Percentiles rank a stretch among this genome's conserved stretches.
phyloP scores from a whole-genome alignment of 30 jellyfish, hydroid and myxozoan genomes.

The Hydractinia echinata region DNA sequence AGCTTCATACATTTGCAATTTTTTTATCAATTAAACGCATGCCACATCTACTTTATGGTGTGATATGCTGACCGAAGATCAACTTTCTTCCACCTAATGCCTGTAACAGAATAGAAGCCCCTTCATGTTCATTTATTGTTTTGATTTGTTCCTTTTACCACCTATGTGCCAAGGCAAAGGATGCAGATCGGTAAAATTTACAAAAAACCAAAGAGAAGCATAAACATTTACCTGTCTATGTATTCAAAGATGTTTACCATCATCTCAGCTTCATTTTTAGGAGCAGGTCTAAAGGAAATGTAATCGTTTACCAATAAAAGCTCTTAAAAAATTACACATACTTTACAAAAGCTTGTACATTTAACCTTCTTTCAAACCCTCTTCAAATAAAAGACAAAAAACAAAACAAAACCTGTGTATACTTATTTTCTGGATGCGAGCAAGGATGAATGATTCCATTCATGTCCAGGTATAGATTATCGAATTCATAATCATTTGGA shows the following conservation, averaged over 20 bases:
- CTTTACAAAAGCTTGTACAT: not conserved
- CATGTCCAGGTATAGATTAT: conserved; percentile 91
- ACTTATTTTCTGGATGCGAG: conserved; percentile 98
- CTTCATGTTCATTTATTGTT: no score
- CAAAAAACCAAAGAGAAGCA: not conserved
- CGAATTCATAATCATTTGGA: conserved; percentile 93
- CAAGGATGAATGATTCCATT: conserved; percentile 99
- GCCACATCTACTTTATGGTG: no score
- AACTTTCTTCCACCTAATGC: no score
- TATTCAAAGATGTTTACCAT: conserved; percentile 85
- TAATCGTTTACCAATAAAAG: not conserved
- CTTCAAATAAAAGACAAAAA: not conserved
- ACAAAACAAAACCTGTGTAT: not conserved
- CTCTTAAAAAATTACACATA: not conserved
- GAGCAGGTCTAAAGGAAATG: conserved; percentile 81
- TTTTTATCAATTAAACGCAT: no score
- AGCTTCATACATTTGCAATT: no score
- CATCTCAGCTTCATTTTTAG: conserved; percentile 95
- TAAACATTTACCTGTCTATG: conserved; percentile 78
- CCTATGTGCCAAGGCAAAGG: not conserved
- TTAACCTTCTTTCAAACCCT: not conserved
- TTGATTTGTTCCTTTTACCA: no score
- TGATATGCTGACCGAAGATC: no score
- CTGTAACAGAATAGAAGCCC: no score
- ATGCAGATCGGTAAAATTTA: not conserved